Percentiles rank a stretch among this genome's conserved stretches.
Conservation (phyloP, 1,140 invertebrate genomes). For the Branchinecta lynchi region DNA sequence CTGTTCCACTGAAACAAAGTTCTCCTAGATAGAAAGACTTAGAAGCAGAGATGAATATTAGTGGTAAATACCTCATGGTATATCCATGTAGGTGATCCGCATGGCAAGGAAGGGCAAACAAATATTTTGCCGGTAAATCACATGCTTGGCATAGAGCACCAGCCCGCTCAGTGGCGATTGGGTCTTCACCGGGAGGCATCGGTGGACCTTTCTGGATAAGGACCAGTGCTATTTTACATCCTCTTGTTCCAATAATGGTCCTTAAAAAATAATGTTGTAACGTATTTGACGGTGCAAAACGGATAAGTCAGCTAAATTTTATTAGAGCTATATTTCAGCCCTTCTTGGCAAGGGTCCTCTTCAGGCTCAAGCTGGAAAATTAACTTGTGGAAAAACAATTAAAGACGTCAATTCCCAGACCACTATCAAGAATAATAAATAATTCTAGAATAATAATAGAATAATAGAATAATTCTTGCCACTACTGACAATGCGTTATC, state of each 20-base stretch:
- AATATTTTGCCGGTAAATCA: conserved; percentile 73
- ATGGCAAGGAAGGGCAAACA: conserved; percentile 70
- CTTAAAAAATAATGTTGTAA: conserved; percentile 30
- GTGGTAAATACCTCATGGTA: conserved; percentile 38
- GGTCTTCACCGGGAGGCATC: conserved; percentile 64
- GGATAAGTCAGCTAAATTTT: too few relatives aligned
- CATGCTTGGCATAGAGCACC: conserved; percentile 73
- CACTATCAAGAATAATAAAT: neutral
- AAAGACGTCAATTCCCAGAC: neutral
- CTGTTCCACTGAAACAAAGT: neutral
- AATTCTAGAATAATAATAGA: neutral
- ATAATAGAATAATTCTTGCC: neutral
- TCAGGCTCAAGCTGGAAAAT: too few relatives aligned
- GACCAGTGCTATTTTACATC: conserved; percentile 71
- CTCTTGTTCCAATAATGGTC: conserved; percentile 53
- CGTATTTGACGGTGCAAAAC: too few relatives aligned
- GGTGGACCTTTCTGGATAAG: conserved; percentile 63
- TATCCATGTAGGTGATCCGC: conserved; percentile 73
- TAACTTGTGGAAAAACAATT: too few relatives aligned
- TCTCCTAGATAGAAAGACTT: conserved; percentile 17
- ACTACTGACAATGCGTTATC: conserved; percentile 2
- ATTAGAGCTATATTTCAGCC: too few relatives aligned
- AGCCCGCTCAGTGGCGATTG: conserved; percentile 68
- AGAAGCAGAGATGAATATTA: neutral
- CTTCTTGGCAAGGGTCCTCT: too few relatives aligned